Conservation (phyloP, 2,888 invertebrate genomes). For the Dasysyrphus tricinctus region DNA sequence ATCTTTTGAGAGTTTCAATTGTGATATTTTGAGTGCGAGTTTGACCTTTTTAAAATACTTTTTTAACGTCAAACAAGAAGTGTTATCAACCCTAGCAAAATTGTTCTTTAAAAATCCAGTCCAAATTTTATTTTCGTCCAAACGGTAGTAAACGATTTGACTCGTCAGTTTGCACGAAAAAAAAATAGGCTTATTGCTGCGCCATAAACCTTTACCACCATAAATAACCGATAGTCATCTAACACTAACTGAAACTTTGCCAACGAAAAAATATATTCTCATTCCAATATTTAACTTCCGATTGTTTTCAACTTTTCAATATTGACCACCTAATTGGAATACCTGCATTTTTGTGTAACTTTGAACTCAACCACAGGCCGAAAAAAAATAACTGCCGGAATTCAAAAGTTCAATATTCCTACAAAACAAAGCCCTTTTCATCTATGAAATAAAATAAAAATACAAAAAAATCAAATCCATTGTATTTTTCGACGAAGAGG, state of each 20-base stretch:
- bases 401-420: background rate
- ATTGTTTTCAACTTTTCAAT: conserved; percentile 30
- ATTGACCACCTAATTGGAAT: conserved; percentile 46
- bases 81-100: too few species aligned
- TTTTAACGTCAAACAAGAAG: too few species aligned
- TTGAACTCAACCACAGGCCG: conserved; percentile 17
- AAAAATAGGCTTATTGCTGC: background rate
- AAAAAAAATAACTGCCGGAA: background rate
- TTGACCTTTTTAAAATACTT: too few species aligned
- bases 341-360: conserved; percentile 23
- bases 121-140: too few species aligned
- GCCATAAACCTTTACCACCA: background rate
- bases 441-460: conserved; percentile 28
- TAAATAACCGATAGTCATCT: background rate
- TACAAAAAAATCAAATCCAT: conserved; percentile 8
- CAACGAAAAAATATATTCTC: background rate
- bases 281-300: conserved; percentile 15
- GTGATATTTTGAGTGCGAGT: too few species aligned
- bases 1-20: too few species aligned
- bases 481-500: background rate
- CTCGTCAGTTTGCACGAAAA: too few species aligned
- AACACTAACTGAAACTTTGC: background rate
- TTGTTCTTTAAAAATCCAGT: too few species aligned
- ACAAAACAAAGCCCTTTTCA: conserved; percentile 5
- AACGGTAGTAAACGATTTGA: too few species aligned